Evolutionary conservation across 2,113 vertebrate genomes (phyloP).

Genomic region (Paradoxurus hermaphroditus): DNA sequence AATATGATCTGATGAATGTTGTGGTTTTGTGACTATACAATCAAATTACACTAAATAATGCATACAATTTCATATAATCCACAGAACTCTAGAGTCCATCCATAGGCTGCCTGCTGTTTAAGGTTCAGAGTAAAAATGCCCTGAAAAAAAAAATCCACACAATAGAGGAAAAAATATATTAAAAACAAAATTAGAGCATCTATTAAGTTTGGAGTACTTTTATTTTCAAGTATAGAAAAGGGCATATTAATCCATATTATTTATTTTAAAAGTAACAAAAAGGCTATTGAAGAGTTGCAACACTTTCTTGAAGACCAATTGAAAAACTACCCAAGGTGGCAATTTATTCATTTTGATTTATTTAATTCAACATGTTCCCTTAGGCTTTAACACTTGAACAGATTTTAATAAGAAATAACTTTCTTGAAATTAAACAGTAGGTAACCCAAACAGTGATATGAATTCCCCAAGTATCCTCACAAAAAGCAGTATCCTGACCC

Average conservation of each 20-base stretch:
- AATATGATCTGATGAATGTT: not conserved
- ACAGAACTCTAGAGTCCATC: not conserved
- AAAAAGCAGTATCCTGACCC: not conserved
- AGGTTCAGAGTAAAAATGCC: not conserved
- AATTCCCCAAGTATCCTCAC: not conserved
- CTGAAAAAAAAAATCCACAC: not conserved
- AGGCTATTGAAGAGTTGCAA: not conserved
- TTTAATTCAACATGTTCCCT: not conserved
- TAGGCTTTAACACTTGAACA: not conserved
- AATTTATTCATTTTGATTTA: slow-evolving; percentile 1
- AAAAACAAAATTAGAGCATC: not conserved
- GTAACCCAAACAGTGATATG: not conserved
- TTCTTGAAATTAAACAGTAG: not conserved
- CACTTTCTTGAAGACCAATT: not conserved
- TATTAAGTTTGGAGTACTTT: not conserved
- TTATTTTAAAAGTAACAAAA: not conserved
- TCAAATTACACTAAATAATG: not conserved
- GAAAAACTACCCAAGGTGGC: not conserved
- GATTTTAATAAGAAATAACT: not conserved
- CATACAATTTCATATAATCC: not conserved
- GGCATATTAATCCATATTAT: not conserved
- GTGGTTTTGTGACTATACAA: not conserved
- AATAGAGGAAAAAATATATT: not conserved
- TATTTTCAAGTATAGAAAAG: not conserved
- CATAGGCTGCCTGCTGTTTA: not conserved